Evolutionary conservation across 2,797 vertebrate species (phyloP), one percentile per base, ranked within the genome.

Genomic region (Anabacerthia variegaticeps): DNA sequence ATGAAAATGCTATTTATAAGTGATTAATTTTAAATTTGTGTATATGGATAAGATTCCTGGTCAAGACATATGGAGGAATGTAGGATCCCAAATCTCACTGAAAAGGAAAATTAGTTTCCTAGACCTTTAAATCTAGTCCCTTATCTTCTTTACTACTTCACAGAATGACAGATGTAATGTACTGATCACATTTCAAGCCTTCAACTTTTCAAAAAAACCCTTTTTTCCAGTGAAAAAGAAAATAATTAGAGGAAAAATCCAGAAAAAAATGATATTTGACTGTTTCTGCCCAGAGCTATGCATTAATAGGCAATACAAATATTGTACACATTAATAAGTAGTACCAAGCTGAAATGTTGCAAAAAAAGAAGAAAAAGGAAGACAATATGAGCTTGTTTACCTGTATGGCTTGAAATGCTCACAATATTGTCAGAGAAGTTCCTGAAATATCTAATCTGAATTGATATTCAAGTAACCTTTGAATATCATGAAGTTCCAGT

Each of bases 231-330:
- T 63, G 23, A 67, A 76, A 86, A 76, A 58, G 26, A 89, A 88
- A 88, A 80, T 34, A 92, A 93, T 67, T 92, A 80, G 20, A 85
- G 7, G 15, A 54, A 96, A 94, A 85, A 48, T 82, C 24, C 10
- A 48, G 27, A 65, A 86, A 39, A 36, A 76, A 46, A 84, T 14
- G 13, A 66, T 22, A 68, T 24, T 44, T 93, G 6, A 37, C 20
- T 89, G 21, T 27, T 93, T 49, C 78, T 89, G 23, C 34, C 54
- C 36, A 94, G 46, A 94, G 34, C 28, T 92, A 62, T 36, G 14
- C 5, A 90, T 93, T 95, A 88, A 79, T 67, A 90, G 22, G 12
- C 51, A 92, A 77, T 66, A 19, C 14, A 93, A 93, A 92, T 66
- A 89, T 20, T 91, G 5, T 34, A 82, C 34, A 67, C 39, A 83